These are phyloP conservation scores for Strigops habroptila DNA, from an alignment of 2,113 vertebrate genomes.

Conservation along the genomic window DNA sequence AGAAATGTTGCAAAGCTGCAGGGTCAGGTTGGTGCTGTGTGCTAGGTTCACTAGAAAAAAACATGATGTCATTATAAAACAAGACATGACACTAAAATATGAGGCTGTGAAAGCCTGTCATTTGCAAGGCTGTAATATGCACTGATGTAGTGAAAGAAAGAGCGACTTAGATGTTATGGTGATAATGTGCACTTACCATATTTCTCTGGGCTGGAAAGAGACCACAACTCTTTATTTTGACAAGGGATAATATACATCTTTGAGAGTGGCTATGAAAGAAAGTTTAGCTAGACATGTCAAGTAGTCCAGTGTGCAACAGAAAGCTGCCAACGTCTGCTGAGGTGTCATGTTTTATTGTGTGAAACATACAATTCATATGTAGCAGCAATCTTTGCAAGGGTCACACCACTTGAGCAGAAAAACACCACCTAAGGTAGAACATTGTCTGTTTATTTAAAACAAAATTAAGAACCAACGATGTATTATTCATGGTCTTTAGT, in stretches of 20 bases:
- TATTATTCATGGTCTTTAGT: not conserved
- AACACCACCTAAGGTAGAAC: not conserved
- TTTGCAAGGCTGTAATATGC: slow-evolving; percentile 9
- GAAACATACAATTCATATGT: not conserved
- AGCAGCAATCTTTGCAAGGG: not conserved
- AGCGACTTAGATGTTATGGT: not conserved
- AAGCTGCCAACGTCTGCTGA: not conserved
- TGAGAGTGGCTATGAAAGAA: not conserved
- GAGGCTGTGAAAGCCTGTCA: not conserved
- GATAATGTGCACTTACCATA: not conserved
- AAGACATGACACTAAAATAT: not conserved
- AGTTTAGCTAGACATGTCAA: not conserved
- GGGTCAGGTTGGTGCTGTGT: not conserved
- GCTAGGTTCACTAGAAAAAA: not conserved
- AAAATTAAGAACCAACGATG: not conserved
- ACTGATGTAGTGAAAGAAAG: not conserved
- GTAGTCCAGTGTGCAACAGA: not conserved
- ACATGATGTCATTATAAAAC: not conserved
- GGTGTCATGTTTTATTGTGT: not conserved
- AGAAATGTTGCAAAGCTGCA: not conserved
- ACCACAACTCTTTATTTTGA: slow-evolving; percentile 21
- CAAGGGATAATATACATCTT: not conserved
- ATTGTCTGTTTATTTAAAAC: slow-evolving; percentile 23
- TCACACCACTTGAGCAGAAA: not conserved
- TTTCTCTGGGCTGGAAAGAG: not conserved